Conservation (phyloP, 2,888 invertebrate species). For the Caenorhabditis afra region DNA sequence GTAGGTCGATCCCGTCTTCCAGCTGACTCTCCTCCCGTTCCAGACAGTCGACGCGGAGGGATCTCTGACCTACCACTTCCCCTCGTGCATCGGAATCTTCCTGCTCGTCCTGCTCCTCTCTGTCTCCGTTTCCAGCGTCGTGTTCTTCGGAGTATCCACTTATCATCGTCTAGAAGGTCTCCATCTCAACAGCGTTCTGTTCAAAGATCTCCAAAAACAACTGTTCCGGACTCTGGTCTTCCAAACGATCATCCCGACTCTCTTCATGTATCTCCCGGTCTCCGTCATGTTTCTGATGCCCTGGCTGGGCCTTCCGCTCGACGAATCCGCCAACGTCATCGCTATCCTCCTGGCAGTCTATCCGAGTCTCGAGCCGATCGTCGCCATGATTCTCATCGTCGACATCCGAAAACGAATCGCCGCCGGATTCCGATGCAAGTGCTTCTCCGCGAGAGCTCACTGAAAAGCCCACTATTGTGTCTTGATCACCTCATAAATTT, state of each 20-base stretch:
- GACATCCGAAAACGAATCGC: not conserved
- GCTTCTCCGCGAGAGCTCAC: not conserved
- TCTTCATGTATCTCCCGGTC: conserved; percentile 34
- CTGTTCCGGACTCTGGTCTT: conserved; percentile 26
- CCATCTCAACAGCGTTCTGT: conserved; percentile 4
- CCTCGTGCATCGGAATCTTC: conserved; percentile 25
- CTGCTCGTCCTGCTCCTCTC: conserved; percentile 11
- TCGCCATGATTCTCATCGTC: conserved; percentile 22
- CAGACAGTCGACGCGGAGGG: not conserved
- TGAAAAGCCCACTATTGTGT: not conserved
- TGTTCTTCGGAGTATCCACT: conserved; percentile 23
- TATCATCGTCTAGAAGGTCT: conserved; percentile 1
- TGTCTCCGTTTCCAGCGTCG: conserved; percentile 5
- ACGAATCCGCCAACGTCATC: conserved; percentile 11
- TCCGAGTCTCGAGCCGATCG: conserved; percentile 38
- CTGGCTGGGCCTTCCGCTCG: conserved; percentile 4
- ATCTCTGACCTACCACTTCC: conserved; percentile 3
- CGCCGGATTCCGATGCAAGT: not conserved
- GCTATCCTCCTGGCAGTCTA: conserved; percentile 30
- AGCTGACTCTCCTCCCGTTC: not conserved
- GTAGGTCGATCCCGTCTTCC: not conserved
- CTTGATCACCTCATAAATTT: conserved; percentile 21
- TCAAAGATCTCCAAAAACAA: conserved; percentile 34
- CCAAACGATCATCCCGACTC: conserved; percentile 25
- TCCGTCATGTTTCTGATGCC: conserved; percentile 34